A percentile compares a stretch with the other conserved stretches of the same genome.
Evolutionary conservation across 1,140 invertebrate genomes (phyloP).

Genomic region (Ceratosolen solmsi): DNA sequence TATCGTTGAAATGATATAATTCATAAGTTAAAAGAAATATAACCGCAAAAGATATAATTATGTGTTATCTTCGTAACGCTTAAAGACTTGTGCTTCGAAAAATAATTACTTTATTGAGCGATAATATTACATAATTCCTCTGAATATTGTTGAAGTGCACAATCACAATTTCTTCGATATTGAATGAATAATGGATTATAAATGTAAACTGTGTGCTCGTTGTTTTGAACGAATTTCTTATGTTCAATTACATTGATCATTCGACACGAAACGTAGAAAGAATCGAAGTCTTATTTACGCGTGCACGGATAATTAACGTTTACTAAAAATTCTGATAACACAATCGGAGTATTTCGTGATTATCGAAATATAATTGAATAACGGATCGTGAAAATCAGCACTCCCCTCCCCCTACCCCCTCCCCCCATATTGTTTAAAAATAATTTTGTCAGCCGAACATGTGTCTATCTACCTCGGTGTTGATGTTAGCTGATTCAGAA

Average conservation of each 20-base stretch:
- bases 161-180: slow-evolving; percentile 22
- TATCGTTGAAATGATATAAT: neutral
- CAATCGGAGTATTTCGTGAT: neutral
- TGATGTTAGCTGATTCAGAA: no score
- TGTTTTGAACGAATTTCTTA: slow-evolving; percentile 25
- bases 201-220: slow-evolving; percentile 30
- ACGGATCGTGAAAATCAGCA: neutral
- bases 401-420: no score
- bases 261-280: slow-evolving; percentile 24
- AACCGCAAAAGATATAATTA: slow-evolving; percentile 1
- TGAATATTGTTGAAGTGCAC: slow-evolving; percentile 25
- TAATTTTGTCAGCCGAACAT: no score
- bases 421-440: no score
- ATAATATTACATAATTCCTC: slow-evolving; percentile 28
- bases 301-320: neutral
- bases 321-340: no score
- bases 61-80: slow-evolving; percentile 13
- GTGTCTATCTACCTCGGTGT: no score
- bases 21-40: slow-evolving; percentile 25
- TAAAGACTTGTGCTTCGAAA: slow-evolving; percentile 22
- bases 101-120: slow-evolving; percentile 13
- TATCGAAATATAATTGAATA: neutral
- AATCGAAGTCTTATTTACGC: slow-evolving; percentile 24
- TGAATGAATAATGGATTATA: slow-evolving; percentile 26
- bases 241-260: slow-evolving; percentile 18